Conservation (phyloP, 2,113 vertebrate species). For the Hiodon tergisus region DNA sequence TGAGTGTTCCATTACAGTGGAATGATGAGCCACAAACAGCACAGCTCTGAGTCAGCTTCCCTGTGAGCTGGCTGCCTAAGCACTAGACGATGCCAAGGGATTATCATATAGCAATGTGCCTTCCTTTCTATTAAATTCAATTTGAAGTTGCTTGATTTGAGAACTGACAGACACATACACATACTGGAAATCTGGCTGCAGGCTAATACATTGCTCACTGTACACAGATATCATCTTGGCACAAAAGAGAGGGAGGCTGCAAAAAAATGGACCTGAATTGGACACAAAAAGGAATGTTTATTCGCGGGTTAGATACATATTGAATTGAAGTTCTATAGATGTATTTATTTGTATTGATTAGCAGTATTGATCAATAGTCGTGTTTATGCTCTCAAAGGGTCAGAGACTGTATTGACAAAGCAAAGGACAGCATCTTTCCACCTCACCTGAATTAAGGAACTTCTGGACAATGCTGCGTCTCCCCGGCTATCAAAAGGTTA, state of each 20-base stretch:
- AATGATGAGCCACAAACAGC: too few relatives aligned
- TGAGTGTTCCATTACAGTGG: too few relatives aligned
- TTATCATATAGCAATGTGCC: neutral
- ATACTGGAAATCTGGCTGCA: neutral
- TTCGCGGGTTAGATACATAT: neutral
- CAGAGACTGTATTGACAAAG: neutral
- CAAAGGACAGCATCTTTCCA: too few relatives aligned
- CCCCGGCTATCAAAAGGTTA: too few relatives aligned
- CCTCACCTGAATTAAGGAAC: too few relatives aligned
- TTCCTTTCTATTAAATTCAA: constrained; percentile 3
- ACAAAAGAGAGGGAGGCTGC: neutral
- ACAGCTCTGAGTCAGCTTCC: too few relatives aligned
- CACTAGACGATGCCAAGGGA: constrained; percentile 16
- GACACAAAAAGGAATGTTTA: neutral
- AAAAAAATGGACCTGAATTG: constrained; percentile 1
- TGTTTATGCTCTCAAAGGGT: neutral
- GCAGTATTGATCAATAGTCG: neutral
- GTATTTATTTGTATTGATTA: constrained; percentile 22
- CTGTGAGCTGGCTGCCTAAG: constrained; percentile 10
- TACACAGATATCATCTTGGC: neutral
- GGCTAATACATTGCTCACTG: too few relatives aligned
- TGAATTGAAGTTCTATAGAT: constrained; percentile 1
- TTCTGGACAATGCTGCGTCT: too few relatives aligned
- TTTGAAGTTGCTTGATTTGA: constrained; percentile 13
- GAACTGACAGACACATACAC: neutral